Conservation (phyloP, 1,140 invertebrate species). For the Subanguina moxae region DNA sequence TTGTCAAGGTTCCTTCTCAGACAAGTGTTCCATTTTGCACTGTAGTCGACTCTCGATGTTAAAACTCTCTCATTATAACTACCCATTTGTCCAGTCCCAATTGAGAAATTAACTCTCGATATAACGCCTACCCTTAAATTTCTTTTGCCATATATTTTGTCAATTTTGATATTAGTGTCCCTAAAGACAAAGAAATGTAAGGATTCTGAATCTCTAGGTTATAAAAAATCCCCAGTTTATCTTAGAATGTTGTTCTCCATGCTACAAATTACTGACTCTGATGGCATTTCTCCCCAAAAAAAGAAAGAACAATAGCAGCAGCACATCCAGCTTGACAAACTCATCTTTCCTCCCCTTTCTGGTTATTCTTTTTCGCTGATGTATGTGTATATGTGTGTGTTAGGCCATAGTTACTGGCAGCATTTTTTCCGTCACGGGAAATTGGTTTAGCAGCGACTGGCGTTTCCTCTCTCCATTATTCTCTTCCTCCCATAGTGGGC, state of each 20-base stretch:
- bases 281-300: not conserved
- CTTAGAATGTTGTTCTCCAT: not conserved
- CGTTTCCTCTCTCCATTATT: too few relatives aligned
- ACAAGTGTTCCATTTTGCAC: too few relatives aligned
- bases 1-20: too few relatives aligned
- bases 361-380: not conserved
- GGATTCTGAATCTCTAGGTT: too few relatives aligned
- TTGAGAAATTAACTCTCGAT: too few relatives aligned
- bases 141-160: too few relatives aligned
- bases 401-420: not conserved
- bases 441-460: constrained; percentile 4
- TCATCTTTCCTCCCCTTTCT: not conserved
- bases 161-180: too few relatives aligned
- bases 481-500: not conserved
- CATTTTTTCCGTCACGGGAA: not conserved
- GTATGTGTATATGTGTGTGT: not conserved
- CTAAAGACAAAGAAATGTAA: too few relatives aligned
- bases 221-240: not conserved
- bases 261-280: constrained; percentile 2
- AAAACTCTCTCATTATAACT: too few relatives aligned
- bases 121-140: too few relatives aligned
- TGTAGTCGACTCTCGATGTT: too few relatives aligned
- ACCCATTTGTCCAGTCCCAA: too few relatives aligned
- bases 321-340: not conserved
- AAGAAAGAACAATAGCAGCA: not conserved